Evolutionary conservation across 2,797 vertebrate species (phyloP), one percentile per base, ranked within the genome.

Genomic region (Ptychobarbus kaznakovi): DNA sequence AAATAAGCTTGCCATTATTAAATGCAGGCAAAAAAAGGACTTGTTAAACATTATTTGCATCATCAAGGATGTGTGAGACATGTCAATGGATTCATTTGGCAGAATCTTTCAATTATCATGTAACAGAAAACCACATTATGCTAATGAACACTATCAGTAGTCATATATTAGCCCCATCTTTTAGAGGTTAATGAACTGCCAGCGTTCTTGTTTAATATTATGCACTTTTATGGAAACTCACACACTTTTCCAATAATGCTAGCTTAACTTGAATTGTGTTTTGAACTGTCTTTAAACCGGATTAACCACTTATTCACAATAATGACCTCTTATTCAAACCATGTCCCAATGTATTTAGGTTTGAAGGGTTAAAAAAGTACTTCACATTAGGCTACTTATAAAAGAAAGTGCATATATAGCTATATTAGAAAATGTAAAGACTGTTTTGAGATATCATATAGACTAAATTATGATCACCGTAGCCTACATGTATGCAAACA

Each of bases 1-100:
- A 46, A 78, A 78, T 61, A 63, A 40, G 75, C 22, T 42, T 61
- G 40, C 8, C 35, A 58, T 46, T 61, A 35, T 22, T 80, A 49
- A 51, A 46, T 6, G 6, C 20, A 75, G n/a, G 25, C 6, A 11
- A 49, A 46, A 46, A 42, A 49, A 25, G 42, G 9, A 66, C 53
- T 32, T 82, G 49, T 58, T 25, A 51, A 80, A 49, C 1, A 69
- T 22, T 8, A 18, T 40, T 38, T 28, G n/a, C 46, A 68, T 78
- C 44, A 22, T 40, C 18, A 61, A 44, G 9, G n/a, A 84, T 46
- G 51, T 49, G 38, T n/a, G 15, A 70, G 32, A 51, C 32, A 68
- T 6, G 42, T 2, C 32, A 58, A 51, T 79, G 77, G 77, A 49
- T 35, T 35, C 2, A 16, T 53, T 28, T 3, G 53, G 12, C 20